Conservation (phyloP, 2,888 invertebrate species). For the Malacosoma neustria region DNA sequence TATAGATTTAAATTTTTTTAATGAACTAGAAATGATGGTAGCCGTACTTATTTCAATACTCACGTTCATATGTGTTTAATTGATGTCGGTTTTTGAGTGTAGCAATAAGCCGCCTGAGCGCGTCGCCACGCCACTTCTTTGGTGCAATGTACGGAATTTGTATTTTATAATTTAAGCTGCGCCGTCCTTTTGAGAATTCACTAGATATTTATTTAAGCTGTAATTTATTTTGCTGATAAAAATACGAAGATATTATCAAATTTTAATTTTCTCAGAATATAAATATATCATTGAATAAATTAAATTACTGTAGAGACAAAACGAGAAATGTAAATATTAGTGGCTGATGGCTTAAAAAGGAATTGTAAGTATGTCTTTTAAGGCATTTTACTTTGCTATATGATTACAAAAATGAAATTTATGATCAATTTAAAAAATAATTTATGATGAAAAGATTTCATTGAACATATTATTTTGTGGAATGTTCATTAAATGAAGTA, state of each 20-base stretch:
- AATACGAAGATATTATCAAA: neutral
- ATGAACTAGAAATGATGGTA: conserved; percentile 2
- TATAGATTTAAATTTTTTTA: neutral
- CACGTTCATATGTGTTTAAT: conserved; percentile 52
- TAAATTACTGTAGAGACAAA: neutral
- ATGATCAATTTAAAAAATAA: neutral
- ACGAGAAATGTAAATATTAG: neutral
- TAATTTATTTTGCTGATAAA: conserved; percentile 30
- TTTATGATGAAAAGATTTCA: too few species aligned
- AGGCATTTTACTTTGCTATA: neutral
- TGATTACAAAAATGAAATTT: neutral
- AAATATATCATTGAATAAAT: neutral
- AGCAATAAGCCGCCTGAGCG: conserved; percentile 48
- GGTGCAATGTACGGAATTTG: conserved; percentile 59
- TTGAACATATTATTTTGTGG: too few species aligned
- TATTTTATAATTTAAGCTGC: conserved; percentile 56
- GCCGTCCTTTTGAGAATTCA: conserved; percentile 27
- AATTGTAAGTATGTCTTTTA: neutral
- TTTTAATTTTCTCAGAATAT: neutral
- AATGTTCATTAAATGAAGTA: too few species aligned
- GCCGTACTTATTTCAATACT: conserved; percentile 18
- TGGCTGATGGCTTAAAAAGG: neutral
- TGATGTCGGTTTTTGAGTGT: conserved; percentile 65
- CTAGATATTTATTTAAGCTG: conserved; percentile 33
- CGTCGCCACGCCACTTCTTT: conserved; percentile 44